Evolutionary conservation across 2,113 vertebrate species (phyloP), one percentile per base, ranked within the genome.

Genomic region (Psilopogon haemacephalus): DNA sequence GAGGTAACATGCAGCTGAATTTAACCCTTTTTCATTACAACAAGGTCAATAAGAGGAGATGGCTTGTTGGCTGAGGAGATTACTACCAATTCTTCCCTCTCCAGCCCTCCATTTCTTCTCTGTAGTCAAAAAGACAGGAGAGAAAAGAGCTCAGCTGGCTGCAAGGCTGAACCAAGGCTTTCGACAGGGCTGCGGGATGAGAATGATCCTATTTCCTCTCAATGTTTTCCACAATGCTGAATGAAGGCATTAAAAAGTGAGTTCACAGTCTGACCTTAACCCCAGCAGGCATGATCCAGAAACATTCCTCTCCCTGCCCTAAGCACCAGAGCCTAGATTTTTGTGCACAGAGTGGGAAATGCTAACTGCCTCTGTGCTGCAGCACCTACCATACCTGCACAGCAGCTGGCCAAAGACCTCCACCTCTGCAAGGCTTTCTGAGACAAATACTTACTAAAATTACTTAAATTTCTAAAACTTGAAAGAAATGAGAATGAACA

Each of bases 321-420:
- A 37, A 48, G 63, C 27, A 27, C 46, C 33, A 2, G 35, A 87
- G 27, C 30, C 30, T 40, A 42, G 24, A 50, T 37, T 48, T 83
- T 23, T 65, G 52, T 2, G 5, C 28, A 14, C 0, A 0, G 42
- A 33, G 32, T 0, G 2, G 58, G 12, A 20, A 26, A 82, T 63
- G 37, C 32, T 54, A 52, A 38, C 26, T 79, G 37, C 4, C 2
- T 11, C 28, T 9, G 0, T 0, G 7, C 55, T 80, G 46, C 55
- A 70, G 82, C 63, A 59, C 38, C 42, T 16, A 10, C 33, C 0
- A 0, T 9, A 75, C 30, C n/a, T 48, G 35, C 40, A 69, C 35
- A 55, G 42, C 1, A 6, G 69, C n/a, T 11, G 28, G 38, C 46
- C 73, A 32, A 37, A 23, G 7, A 35, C 24, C 40, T 69, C 38